These are phyloP conservation scores for Eidolon dupreanum DNA, from an alignment of 2,797 vertebrate genomes.

Conservation along the genomic window DNA sequence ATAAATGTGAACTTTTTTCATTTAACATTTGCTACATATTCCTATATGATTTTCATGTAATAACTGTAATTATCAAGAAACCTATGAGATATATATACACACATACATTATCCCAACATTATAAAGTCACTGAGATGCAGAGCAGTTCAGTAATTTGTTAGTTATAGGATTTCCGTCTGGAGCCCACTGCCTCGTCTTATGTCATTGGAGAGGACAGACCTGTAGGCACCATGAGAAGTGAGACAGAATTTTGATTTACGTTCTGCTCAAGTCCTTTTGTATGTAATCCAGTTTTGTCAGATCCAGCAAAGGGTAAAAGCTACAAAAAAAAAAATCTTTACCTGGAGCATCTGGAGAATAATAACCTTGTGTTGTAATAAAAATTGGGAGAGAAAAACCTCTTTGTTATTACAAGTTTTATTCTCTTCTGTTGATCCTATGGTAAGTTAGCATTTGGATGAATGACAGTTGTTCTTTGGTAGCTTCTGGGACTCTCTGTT, in stretches of 20 bases:
- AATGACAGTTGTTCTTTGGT: background rate
- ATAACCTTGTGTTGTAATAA: background rate
- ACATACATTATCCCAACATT: background rate
- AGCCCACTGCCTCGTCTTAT: no score
- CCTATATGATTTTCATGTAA: background rate
- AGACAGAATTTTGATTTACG: background rate
- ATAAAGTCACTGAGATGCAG: background rate
- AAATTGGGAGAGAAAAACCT: background rate
- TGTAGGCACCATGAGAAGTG: background rate
- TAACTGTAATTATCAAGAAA: slow-evolving; percentile 27
- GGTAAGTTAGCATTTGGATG: background rate
- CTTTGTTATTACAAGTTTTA: background rate
- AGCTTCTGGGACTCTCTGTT: background rate
- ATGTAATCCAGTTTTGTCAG: background rate
- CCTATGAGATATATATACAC: background rate
- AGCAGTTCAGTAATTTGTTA: background rate
- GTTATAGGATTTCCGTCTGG: background rate
- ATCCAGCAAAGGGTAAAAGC: background rate
- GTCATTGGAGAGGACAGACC: background rate
- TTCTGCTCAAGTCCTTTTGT: background rate
- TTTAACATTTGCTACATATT: background rate
- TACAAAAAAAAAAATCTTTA: background rate
- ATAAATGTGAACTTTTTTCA: background rate
- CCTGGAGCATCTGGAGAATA: background rate
- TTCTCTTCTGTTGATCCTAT: background rate